Percentiles rank a stretch among this genome's conserved stretches.
Evolutionary conservation across 2,888 invertebrate genomes (phyloP).

Genomic region (Oligia fasciuncula): DNA sequence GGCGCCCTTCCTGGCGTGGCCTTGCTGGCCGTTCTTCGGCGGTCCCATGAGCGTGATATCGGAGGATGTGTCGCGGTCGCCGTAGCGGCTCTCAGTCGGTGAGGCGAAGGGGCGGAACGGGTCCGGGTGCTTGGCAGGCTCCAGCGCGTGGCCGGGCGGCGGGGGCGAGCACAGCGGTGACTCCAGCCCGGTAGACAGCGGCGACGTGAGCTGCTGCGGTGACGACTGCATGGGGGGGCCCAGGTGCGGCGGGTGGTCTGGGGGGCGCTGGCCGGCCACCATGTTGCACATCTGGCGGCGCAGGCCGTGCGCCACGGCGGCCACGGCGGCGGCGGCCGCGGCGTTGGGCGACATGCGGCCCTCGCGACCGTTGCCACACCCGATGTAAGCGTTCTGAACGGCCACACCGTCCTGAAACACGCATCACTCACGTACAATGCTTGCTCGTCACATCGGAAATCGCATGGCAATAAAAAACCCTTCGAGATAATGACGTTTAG

Average conservation of each 20-base stretch:
- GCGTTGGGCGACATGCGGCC: slow-evolving; percentile 90
- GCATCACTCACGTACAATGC: slow-evolving; percentile 67
- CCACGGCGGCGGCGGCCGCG: slow-evolving; percentile 95
- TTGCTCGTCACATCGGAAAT: slow-evolving; percentile 33
- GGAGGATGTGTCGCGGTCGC: slow-evolving; percentile 90
- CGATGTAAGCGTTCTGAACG: slow-evolving; percentile 89
- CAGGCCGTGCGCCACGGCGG: slow-evolving; percentile 95
- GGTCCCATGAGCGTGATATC: slow-evolving; percentile 86
- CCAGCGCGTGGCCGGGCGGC: slow-evolving; percentile 92
- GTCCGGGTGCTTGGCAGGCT: slow-evolving; percentile 88
- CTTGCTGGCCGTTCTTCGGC: slow-evolving; percentile 81
- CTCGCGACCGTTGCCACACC: slow-evolving; percentile 89
- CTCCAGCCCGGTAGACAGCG: slow-evolving; percentile 90
- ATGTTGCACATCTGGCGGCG: slow-evolving; percentile 96
- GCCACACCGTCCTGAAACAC: slow-evolving; percentile 91
- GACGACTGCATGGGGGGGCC: slow-evolving; percentile 83
- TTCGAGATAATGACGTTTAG: slow-evolving; percentile 1
- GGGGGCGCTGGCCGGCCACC: slow-evolving; percentile 89
- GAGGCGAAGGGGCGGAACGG: slow-evolving; percentile 91
- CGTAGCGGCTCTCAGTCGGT: slow-evolving; percentile 91
- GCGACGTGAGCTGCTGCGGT: slow-evolving; percentile 89
- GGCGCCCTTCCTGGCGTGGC: slow-evolving; percentile 74
- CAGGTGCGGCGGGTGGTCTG: slow-evolving; percentile 87
- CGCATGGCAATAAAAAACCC: slow-evolving; percentile 35
- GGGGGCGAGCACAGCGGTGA: slow-evolving; percentile 92